Evolutionary conservation across 2,113 vertebrate species (phyloP).

Genomic region (Formicarius rufipectus): DNA sequence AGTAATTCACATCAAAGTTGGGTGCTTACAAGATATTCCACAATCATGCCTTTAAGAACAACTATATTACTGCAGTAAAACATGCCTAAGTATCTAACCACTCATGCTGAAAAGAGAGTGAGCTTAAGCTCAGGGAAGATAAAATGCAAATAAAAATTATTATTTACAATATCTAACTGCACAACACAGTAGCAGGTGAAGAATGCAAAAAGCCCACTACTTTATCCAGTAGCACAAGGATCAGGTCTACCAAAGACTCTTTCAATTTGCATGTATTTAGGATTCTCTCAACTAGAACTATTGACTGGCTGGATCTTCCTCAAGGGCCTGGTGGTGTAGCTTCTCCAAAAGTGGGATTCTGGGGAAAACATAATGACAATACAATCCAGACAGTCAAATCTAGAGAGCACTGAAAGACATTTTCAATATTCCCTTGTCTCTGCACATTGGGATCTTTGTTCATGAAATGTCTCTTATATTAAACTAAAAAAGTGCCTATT

Average conservation of each 20-base stretch:
- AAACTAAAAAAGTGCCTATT: conserved; percentile 45
- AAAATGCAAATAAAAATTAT: neutral
- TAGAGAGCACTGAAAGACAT: conserved; percentile 19
- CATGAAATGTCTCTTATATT: conserved; percentile 53
- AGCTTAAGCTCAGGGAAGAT: neutral
- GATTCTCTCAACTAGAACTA: neutral
- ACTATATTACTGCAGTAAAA: neutral
- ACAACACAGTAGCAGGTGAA: neutral
- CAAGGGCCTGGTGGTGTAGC: neutral
- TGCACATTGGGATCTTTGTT: conserved; percentile 27
- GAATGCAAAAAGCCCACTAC: neutral
- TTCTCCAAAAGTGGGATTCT: neutral
- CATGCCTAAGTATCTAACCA: neutral
- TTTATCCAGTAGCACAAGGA: neutral
- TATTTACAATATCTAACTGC: neutral
- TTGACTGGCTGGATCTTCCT: neutral
- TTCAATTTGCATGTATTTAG: neutral
- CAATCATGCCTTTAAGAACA: neutral
- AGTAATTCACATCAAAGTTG: neutral
- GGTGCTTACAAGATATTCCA: neutral
- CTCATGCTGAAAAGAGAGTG: neutral
- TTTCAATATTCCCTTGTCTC: conserved; percentile 16
- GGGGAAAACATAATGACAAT: neutral
- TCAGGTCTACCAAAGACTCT: neutral
- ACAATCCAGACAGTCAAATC: neutral